These are phyloP conservation scores for Aspidoscelis tigris DNA, from an alignment of 2,113 vertebrate genomes.

Conservation along the genomic window DNA sequence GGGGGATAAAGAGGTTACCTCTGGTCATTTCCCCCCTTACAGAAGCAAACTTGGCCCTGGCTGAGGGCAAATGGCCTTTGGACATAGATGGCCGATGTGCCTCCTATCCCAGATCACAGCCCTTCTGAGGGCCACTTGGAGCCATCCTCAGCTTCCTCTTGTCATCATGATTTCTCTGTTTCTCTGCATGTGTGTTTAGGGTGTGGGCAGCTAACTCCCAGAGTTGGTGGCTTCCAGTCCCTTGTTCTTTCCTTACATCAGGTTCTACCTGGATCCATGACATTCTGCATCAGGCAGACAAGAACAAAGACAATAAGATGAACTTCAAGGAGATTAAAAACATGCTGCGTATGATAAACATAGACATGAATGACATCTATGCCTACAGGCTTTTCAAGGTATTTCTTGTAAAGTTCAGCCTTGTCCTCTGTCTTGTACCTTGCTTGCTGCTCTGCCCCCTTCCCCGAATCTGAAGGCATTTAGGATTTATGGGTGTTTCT, in stretches of 20 bases:
- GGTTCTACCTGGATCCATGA: constrained; percentile 86
- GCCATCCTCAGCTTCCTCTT: not conserved
- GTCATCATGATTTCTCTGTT: no score
- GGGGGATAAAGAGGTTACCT: no score
- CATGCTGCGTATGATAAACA: constrained; percentile 94
- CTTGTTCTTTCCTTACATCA: constrained; percentile 67
- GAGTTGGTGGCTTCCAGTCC: rapidly evolving
- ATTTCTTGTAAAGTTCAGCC: not conserved
- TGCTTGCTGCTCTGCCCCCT: not conserved
- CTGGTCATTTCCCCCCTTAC: no score
- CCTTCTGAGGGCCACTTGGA: no score
- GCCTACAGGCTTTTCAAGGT: constrained; percentile 93
- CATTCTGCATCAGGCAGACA: constrained; percentile 89
- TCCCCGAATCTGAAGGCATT: not conserved
- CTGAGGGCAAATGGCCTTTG: no score
- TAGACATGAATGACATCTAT: constrained; percentile 90
- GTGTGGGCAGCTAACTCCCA: not conserved
- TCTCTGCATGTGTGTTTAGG: not conserved
- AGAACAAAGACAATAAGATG: constrained; percentile 94
- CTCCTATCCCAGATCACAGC: no score
- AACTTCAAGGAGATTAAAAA: constrained; percentile 91
- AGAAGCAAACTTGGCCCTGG: no score
- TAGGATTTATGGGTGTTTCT: not conserved
- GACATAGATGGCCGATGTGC: no score
- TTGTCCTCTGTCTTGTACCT: not conserved